phyloP scores from a whole-genome alignment of 2,113 vertebrate genomes.

The Otocyon megalotis region DNA sequence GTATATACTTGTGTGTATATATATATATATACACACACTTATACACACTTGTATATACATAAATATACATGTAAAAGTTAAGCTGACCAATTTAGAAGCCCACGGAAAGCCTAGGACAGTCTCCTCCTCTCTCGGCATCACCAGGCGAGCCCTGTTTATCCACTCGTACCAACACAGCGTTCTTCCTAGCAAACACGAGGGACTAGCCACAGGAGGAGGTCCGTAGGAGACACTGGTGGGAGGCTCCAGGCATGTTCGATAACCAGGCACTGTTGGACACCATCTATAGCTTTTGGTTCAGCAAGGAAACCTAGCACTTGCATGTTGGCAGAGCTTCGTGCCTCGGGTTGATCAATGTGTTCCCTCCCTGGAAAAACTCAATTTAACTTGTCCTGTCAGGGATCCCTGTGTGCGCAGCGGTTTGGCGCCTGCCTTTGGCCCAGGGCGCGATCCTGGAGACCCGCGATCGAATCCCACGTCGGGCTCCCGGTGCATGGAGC shows the following conservation, averaged over 20 bases:
- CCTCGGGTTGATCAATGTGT: neutral
- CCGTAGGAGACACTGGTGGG: neutral
- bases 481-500: no score
- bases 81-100: neutral
- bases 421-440: no score
- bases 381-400: neutral
- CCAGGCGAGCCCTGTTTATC: neutral
- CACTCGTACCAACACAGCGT: fast-evolving
- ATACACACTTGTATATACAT: no score
- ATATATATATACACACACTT: no score
- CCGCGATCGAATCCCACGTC: no score
- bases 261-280: neutral
- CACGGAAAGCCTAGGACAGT: neutral
- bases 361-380: neutral
- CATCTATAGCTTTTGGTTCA: neutral
- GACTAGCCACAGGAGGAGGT: neutral
- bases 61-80: neutral
- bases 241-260: neutral
- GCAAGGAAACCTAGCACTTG: neutral
- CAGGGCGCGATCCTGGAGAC: no score
- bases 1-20: no score
- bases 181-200: neutral
- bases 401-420: no score
- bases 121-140: neutral
- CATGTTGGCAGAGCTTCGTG: neutral